phyloP scores from a whole-genome alignment of 2,113 vertebrate species.

The Oceanites oceanicus region DNA sequence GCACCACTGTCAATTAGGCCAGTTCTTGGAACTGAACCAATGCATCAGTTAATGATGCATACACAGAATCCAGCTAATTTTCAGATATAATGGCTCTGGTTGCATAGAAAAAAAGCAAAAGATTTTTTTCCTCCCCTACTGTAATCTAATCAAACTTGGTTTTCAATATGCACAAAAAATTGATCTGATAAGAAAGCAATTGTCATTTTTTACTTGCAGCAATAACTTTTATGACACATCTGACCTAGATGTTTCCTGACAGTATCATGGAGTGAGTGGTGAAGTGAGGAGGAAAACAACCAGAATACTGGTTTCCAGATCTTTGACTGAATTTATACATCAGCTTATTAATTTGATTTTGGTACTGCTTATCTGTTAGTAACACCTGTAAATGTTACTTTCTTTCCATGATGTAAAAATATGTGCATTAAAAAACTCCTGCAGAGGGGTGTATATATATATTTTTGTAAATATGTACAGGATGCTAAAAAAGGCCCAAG shows the following conservation, averaged over 20 bases:
- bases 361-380: neutral
- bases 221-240: neutral
- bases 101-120: neutral
- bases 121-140: accelerated
- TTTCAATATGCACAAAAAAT: neutral
- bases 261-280: neutral
- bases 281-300: neutral
- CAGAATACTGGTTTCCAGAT: neutral
- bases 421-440: neutral
- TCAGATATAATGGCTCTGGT: neutral
- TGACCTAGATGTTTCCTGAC: neutral
- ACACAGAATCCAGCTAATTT: neutral
- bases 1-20: neutral
- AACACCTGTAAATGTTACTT: neutral
- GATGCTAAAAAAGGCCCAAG: neutral
- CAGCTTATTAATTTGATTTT: neutral
- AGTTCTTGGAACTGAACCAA: neutral
- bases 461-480: neutral
- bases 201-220: neutral
- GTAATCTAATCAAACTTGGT: neutral
- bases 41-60: neutral
- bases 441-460: accelerated
- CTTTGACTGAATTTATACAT: neutral
- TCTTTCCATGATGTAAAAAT: neutral
- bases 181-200: neutral